Evolutionary conservation across 2,888 invertebrate species (phyloP).

Genomic region (Onchidella celtica): DNA sequence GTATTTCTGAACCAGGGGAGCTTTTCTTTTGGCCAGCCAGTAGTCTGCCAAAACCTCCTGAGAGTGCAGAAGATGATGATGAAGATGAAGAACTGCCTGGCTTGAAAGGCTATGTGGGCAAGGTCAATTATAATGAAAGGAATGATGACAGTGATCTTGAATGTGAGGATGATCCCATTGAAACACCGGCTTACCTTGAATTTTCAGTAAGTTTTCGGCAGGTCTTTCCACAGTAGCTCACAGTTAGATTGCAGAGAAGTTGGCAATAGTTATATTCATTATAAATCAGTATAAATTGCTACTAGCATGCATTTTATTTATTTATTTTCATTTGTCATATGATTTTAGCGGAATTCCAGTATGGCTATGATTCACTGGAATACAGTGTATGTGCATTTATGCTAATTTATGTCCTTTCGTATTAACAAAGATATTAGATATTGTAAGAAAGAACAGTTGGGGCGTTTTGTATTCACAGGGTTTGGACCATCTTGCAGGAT

Average conservation of each 20-base stretch:
- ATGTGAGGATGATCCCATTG: constrained; percentile 52
- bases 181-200: background rate
- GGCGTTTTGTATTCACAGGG: too few relatives aligned
- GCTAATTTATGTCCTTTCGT: too few relatives aligned
- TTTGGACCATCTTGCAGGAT: too few relatives aligned
- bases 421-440: too few relatives aligned
- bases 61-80: constrained; percentile 50
- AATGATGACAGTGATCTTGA: constrained; percentile 62
- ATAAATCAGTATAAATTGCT: too few relatives aligned
- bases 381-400: too few relatives aligned
- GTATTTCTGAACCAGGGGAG: constrained; percentile 82
- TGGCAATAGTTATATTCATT: too few relatives aligned
- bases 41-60: constrained; percentile 58
- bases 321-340: too few relatives aligned
- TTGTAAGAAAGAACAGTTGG: too few relatives aligned
- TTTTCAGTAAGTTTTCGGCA: constrained; percentile 32
- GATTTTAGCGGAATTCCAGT: too few relatives aligned
- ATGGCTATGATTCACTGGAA: too few relatives aligned
- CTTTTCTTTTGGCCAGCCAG: constrained; percentile 84
- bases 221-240: background rate
- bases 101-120: constrained; percentile 53
- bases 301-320: too few relatives aligned
- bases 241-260: background rate
- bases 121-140: constrained; percentile 38
- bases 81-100: constrained; percentile 55